phyloP scores from a whole-genome alignment of 1,140 invertebrate genomes.

The Tetramorium alpestre region DNA sequence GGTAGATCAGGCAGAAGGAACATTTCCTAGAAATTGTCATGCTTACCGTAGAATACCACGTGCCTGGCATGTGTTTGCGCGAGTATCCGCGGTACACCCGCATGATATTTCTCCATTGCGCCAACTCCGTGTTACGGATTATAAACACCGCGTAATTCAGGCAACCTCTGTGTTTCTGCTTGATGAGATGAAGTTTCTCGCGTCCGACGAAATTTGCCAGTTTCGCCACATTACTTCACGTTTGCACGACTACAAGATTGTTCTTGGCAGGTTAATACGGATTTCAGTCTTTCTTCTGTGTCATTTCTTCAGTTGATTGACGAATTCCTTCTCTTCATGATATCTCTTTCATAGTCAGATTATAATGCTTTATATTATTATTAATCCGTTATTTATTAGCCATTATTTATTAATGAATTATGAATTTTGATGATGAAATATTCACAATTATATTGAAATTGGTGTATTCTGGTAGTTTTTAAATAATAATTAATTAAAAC shows the following conservation, averaged over 20 bases:
- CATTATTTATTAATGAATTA: neutral
- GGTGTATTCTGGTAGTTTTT: neutral
- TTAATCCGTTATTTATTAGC: neutral
- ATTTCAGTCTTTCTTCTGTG: neutral
- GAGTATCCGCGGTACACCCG: conserved; percentile 11
- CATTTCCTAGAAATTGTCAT: conserved; percentile 43
- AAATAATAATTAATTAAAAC: neutral
- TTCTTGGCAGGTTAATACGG: conserved; percentile 47
- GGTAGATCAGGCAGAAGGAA: conserved; percentile 18
- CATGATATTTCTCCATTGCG: conserved; percentile 43
- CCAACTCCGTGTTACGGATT: conserved; percentile 49
- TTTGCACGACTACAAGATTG: conserved; percentile 36
- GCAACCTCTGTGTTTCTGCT: conserved; percentile 40
- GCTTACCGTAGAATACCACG: conserved; percentile 38
- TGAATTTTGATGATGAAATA: neutral
- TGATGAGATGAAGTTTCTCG: conserved; percentile 51
- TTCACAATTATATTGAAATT: neutral
- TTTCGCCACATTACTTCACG: conserved; percentile 50
- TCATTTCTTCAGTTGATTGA: neutral
- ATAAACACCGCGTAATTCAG: conserved; percentile 50
- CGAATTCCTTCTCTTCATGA: neutral
- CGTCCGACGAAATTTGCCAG: conserved; percentile 51
- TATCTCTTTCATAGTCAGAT: neutral
- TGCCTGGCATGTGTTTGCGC: conserved; percentile 43
- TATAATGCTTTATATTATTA: neutral